Evolutionary conservation across 2,113 vertebrate species (phyloP), one percentile per base, ranked within the genome.

Genomic region (Onychostoma macrolepis): DNA sequence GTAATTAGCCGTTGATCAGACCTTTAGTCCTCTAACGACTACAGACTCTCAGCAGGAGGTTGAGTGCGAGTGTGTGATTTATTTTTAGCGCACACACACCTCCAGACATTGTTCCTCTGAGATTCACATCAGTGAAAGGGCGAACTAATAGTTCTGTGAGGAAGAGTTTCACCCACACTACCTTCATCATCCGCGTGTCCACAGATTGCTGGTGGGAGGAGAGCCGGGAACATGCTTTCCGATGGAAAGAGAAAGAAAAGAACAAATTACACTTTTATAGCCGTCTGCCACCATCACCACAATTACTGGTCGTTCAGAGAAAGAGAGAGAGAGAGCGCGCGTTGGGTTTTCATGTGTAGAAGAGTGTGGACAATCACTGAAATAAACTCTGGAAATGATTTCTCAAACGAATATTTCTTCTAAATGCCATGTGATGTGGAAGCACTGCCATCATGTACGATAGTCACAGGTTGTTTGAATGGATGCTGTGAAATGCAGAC

Each of bases 221-320:
- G 90, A 89, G 93, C 92, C 92, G 92, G 92, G 93, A 94, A 95
- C 94, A 94, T 94, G 91, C 91, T 94, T 94, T 94, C 90, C 90
- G 17, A 85, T 91, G 91, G 91, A 95, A 95, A 94, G 93, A 92
- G 95, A 94, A 95, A 93, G 92, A 76, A 76, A 65, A 90, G 92
- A 94, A 92, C 93, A 95, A 95, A 96, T 95, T 93, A 93, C 93
- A 94, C 93, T 95, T 94, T 95, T 95, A 94, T 94, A 94, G 94
- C 92, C 90, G 90, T 95, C 92, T 95, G 93, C 92, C 95, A 94
- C 92, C 92, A 93, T 94, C 89, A 90, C 93, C 92, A 74, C 91
- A 92, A 95, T 95, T 94, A 95, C 91, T 95, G 93, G 94, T 91
- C 85, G 83, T 78, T 28, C 50, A 63, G 80, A 90, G 88, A 67